Percentiles rank a stretch among this genome's conserved stretches.
These are phyloP conservation scores for Agelaius phoeniceus DNA, from an alignment of 2,113 vertebrate genomes.

Conservation along the genomic window DNA sequence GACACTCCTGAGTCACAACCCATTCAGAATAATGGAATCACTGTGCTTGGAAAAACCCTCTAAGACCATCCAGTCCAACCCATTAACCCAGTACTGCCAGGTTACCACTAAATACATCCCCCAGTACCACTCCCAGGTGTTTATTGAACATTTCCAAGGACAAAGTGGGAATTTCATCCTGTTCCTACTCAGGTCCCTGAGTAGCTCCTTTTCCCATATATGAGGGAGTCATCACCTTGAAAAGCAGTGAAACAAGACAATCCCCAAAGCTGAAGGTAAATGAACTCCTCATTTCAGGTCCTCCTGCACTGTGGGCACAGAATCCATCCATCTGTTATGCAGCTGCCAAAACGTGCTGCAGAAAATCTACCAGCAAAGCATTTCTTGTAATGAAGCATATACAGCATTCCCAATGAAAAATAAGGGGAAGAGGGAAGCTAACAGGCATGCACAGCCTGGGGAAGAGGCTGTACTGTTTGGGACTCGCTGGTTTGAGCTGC, in stretches of 20 bases:
- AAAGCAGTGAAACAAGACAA: background rate
- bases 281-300: background rate
- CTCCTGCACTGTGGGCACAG: background rate
- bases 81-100: background rate
- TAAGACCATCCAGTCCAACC: too few species aligned
- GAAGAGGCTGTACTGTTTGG: background rate
- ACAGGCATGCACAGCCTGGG: background rate
- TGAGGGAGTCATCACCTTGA: rapidly evolving
- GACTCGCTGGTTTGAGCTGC: background rate
- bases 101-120: background rate
- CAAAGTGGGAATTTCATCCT: background rate
- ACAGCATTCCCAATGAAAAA: background rate
- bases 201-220: background rate
- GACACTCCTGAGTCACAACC: too few species aligned
- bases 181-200: background rate
- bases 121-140: background rate
- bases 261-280: background rate
- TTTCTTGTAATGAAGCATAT: background rate
- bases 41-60: background rate
- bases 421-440: background rate
- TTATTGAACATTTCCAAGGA: background rate
- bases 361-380: background rate
- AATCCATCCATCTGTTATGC: background rate
- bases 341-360: background rate
- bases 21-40: background rate